These are phyloP conservation scores for Pelodiscus sinensis DNA, from an alignment of 2,113 vertebrate genomes.

Conservation along the genomic window DNA sequence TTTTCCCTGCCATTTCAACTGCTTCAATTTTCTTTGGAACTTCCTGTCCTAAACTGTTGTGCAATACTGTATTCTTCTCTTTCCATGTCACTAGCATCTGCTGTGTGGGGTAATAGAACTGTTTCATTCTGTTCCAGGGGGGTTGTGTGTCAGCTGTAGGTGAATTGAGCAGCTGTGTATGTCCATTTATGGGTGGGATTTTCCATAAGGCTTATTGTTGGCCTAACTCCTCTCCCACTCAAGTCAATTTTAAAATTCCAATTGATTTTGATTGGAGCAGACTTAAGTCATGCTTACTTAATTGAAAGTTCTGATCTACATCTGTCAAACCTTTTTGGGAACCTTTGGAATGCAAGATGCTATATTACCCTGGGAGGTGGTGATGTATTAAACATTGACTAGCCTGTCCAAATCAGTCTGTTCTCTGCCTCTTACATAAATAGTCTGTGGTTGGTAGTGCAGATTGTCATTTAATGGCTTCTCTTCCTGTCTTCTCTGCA, in stretches of 20 bases:
- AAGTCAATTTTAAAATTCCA: neutral
- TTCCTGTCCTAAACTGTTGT: neutral
- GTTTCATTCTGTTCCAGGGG: neutral
- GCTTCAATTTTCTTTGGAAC: neutral
- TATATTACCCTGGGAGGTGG: neutral
- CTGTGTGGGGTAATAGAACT: neutral
- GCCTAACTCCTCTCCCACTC: neutral
- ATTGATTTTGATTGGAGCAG: neutral
- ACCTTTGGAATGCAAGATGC: neutral
- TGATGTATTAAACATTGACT: neutral
- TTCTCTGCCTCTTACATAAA: neutral
- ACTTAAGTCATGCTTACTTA: neutral
- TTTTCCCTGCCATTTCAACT: neutral
- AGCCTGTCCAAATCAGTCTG: neutral
- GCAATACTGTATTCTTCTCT: neutral
- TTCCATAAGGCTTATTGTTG: neutral
- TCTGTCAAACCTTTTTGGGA: neutral
- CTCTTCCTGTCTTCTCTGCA: constrained; percentile 47
- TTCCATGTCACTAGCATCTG: neutral
- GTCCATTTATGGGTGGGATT: neutral
- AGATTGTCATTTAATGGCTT: neutral
- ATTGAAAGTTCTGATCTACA: neutral
- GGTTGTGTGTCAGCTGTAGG: neutral
- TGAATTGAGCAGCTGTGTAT: neutral
- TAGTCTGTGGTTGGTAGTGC: neutral